Base-by-base conservation (phyloP, 2,888 invertebrate genomes). In the Pyrgus malvae region DNA sequence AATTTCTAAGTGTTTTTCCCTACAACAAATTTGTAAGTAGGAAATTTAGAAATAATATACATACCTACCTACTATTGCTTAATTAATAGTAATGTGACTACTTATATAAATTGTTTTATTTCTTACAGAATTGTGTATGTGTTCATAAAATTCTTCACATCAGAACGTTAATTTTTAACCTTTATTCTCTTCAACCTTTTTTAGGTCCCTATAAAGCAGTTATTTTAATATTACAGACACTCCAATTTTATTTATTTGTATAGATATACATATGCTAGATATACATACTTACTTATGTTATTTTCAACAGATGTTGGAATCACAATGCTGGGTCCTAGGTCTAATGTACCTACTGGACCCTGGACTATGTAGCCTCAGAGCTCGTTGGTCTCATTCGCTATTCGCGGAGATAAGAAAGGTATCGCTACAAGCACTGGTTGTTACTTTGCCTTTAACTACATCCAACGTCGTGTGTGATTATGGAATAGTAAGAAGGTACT, bases 281-380 rank as follows among this genome's bases (percentile, higher is more conserved):
- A 7, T 7, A 6, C 4, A 5, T 11, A n/a, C 5, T 5, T 31
- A 31, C 2, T 31, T 0, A 4, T 17, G 9, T 21, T 11, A 9
- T 11, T 6, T 2, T 29, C 11, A 19, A 44, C 60, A 89, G 89
- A 67, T 84, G 72, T 60, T 82, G 2, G 76, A 76, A 56, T 62
- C 69, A 1, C 72, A 73, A 2, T 54, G 75, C 40, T 90, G 87
- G 86, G 58, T 87, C 0, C 50, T 81, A 5, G 89, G 88, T 0
- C 64, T 90, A 5, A 78, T 83, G 76, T 87, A 81, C 50, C 51
- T 90, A 23, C 49, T 89, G 27, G 88, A 88, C 55, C 87, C 88
- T 7, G 81, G 73, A 0, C 70, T 87, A 2, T 64, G 74, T 42
- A 55, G 59, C 1, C 72, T 87, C 3, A 68, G 81, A 12, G 62